Evolutionary conservation across 1,140 invertebrate genomes (phyloP).

Genomic region (Plectrocnemia conspersa): DNA sequence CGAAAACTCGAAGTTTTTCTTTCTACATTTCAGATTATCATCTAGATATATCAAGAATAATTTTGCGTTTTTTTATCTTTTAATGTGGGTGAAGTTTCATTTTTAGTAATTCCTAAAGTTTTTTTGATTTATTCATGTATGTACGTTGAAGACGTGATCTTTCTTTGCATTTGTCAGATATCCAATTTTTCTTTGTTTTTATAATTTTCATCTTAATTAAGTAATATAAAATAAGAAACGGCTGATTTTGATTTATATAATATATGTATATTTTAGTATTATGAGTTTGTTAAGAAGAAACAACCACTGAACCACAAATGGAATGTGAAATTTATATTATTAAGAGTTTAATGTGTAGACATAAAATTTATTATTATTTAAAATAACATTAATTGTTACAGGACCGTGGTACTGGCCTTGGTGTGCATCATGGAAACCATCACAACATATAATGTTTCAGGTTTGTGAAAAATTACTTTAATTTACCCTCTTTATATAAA

Average conservation of each 20-base stretch:
- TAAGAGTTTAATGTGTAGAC: neutral
- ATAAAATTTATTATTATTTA: too few species aligned
- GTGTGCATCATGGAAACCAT: constrained; percentile 61
- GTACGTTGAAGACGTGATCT: too few species aligned
- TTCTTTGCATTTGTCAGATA: too few species aligned
- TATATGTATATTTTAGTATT: constrained; percentile 2
- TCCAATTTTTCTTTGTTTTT: too few species aligned
- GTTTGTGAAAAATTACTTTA: constrained; percentile 33
- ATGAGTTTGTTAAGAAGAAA: neutral
- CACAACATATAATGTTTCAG: constrained; percentile 65
- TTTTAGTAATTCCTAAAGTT: too few species aligned
- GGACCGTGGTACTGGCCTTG: constrained; percentile 59
- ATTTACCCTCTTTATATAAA: neutral
- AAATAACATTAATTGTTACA: too few species aligned
- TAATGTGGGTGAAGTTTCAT: too few species aligned
- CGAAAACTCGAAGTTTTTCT: too few species aligned
- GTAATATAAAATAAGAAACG: neutral
- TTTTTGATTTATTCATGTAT: too few species aligned
- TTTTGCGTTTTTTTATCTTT: too few species aligned
- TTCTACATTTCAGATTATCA: too few species aligned
- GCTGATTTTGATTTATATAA: neutral
- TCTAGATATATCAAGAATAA: too few species aligned
- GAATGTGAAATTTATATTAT: neutral
- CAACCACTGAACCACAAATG: neutral
- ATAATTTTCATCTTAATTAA: neutral